A percentile compares a stretch with the other conserved stretches of the same genome.
Conservation (phyloP, 1,140 invertebrate species). For the Trialeurodes vaporariorum region DNA sequence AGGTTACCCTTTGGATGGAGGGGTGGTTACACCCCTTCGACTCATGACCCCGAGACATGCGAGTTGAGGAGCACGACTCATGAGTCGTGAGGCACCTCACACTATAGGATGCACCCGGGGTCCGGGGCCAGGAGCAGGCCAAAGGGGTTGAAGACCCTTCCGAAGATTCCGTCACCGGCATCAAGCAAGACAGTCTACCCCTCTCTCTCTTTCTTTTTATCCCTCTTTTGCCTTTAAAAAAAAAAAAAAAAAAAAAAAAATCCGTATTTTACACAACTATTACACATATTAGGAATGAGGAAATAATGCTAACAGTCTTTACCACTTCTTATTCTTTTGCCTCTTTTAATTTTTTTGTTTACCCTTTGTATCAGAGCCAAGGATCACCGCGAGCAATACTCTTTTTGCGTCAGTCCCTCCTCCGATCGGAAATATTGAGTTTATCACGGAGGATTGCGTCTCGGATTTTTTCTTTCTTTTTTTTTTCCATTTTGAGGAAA, state of each 20-base stretch:
- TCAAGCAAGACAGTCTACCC: too few relatives aligned
- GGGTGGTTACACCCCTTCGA: conserved; percentile 5
- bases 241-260: too few relatives aligned
- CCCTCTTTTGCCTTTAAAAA: too few relatives aligned
- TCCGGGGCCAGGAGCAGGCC: not conserved
- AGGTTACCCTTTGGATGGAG: conserved; percentile 14
- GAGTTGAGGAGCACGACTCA: not conserved
- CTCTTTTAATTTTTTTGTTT: not conserved
- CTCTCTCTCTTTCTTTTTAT: too few relatives aligned
- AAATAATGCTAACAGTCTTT: not conserved
- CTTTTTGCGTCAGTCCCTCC: too few relatives aligned
- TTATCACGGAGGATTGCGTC: not conserved
- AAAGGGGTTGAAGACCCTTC: conserved; percentile 5
- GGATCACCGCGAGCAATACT: not conserved
- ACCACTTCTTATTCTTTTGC: not conserved
- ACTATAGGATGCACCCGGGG: not conserved
- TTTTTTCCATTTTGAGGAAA: too few relatives aligned
- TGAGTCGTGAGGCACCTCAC: not conserved
- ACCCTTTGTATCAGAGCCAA: not conserved
- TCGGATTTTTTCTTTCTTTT: not conserved
- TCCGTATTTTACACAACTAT: not conserved
- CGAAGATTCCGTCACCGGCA: not conserved
- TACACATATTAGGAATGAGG: not conserved
- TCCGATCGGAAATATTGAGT: not conserved
- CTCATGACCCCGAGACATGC: not conserved